Conservation (phyloP, 2,113 vertebrate genomes). For the Chloroceryle aenea region DNA sequence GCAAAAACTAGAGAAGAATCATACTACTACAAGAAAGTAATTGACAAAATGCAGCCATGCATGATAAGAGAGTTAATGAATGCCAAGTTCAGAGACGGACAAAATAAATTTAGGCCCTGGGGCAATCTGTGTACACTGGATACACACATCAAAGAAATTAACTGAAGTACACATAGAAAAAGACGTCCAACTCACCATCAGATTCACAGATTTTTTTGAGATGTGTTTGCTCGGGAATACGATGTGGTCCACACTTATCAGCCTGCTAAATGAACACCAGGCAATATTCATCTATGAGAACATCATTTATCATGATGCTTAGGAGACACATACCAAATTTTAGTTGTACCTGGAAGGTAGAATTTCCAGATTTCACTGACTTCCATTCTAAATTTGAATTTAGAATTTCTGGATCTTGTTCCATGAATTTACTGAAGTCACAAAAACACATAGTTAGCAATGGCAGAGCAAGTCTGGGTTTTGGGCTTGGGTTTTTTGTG, state of each 20-base stretch:
- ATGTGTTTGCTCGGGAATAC: not conserved
- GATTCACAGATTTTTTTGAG: not conserved
- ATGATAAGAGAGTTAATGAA: not conserved
- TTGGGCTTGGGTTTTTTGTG: not conserved
- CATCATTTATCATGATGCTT: fast-evolving
- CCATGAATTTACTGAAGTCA: not conserved
- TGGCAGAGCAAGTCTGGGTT: not conserved
- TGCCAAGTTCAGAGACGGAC: not conserved
- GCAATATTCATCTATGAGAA: not conserved
- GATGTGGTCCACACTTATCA: fast-evolving
- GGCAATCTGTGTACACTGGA: not conserved
- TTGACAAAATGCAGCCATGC: not conserved
- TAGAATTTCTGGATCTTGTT: not conserved
- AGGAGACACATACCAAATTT: not conserved
- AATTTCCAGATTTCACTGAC: not conserved
- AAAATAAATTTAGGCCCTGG: not conserved
- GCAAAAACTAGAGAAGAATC: not conserved
- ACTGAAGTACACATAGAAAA: not conserved
- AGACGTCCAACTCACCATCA: not conserved
- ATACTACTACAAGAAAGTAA: not conserved
- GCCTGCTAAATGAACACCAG: not conserved
- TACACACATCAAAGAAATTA: not conserved
- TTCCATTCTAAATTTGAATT: not conserved
- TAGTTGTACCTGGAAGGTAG: not conserved
- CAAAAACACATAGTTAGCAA: not conserved